Evolutionary conservation across 2,113 vertebrate genomes (phyloP), one percentile per base, ranked within the genome.

Genomic region (Larimichthys crocea): DNA sequence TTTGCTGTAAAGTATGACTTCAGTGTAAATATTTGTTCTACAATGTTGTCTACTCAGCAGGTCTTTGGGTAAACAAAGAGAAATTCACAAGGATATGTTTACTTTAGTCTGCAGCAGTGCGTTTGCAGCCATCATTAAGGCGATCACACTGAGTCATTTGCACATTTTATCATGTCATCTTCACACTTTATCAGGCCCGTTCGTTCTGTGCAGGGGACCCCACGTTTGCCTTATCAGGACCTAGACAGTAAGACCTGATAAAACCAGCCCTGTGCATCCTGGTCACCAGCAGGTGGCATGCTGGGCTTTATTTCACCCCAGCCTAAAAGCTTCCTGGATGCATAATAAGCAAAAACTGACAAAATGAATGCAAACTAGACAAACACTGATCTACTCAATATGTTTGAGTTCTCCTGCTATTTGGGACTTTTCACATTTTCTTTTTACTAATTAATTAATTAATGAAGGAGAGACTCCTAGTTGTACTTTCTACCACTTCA

Each of bases 201-300:
- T 50, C 19, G 0, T 26, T 44, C 56, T 48, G 57, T 55, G 48
- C 55, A 48, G 22, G 65, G 7, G 52, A 50, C 31, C 5, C 5
- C 68, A 15, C 46, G 42, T 66, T 74, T 35, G 1, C 49, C 73
- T 79, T 73, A 86, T 84, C 79, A n/a, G 35, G 11, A 17, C 20
- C 0, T 7, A 35, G 3, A 26, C 68, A 73, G 53, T 19, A 8
- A 50, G 29, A 4, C 56, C 20, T 20, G 19, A 3, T 15, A 29
- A n/a, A 20, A 42, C 26, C 6, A 0, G 4, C 24, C 56, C 56
- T 14, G 35, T 77, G 48, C 83, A 40, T 68, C 10, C 42, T 50
- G 4, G 0, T 46, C 60, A 55, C 88, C 91, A 88, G 84, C 78
- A 91, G 91, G 50, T 81, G 90, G 86, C 74, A 15, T 20, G 7